Evolutionary conservation across 92 coral and sea anemone genomes (phyloP).

Genomic region (Zoanthus sansibaricus): DNA sequence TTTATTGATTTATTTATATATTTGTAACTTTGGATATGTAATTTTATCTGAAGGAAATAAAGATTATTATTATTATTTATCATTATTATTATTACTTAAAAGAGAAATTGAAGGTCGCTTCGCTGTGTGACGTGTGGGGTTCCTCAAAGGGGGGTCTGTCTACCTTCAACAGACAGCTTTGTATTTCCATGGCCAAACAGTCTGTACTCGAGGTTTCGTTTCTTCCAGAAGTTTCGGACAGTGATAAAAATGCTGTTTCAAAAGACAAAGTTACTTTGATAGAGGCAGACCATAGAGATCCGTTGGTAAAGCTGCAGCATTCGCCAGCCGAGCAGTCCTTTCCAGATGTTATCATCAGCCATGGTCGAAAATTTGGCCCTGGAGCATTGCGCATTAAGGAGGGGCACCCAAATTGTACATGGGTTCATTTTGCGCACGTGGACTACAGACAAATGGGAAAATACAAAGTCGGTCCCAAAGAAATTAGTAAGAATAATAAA

Average conservation of each 20-base stretch:
- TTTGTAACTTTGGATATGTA: too few relatives aligned
- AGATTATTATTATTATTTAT: too few relatives aligned
- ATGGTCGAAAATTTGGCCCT: neutral
- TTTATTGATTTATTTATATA: too few relatives aligned
- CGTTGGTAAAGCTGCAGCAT: neutral
- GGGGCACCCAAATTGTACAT: neutral
- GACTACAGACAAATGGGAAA: constrained; percentile 46
- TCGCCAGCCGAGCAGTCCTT: neutral
- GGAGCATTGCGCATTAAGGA: constrained; percentile 12
- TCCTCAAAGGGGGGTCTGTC: neutral
- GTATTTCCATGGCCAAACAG: neutral
- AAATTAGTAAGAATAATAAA: constrained; percentile 19
- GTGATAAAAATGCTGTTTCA: neutral
- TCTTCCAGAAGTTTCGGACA: too few relatives aligned
- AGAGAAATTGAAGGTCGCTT: too few relatives aligned
- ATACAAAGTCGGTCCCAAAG: constrained; percentile 11
- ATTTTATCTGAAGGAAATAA: too few relatives aligned
- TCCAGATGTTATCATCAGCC: constrained; percentile 37
- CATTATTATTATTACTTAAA: too few relatives aligned
- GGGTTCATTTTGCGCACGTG: constrained; percentile 46
- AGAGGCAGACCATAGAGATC: neutral
- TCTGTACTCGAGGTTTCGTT: neutral
- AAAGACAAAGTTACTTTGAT: too few relatives aligned
- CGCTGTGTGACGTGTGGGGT: neutral
- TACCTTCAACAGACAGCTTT: neutral